A percentile compares a stretch with the other conserved stretches of the same genome.
Evolutionary conservation across 2,113 vertebrate species (phyloP).

Genomic region (Sebastes fasciatus): DNA sequence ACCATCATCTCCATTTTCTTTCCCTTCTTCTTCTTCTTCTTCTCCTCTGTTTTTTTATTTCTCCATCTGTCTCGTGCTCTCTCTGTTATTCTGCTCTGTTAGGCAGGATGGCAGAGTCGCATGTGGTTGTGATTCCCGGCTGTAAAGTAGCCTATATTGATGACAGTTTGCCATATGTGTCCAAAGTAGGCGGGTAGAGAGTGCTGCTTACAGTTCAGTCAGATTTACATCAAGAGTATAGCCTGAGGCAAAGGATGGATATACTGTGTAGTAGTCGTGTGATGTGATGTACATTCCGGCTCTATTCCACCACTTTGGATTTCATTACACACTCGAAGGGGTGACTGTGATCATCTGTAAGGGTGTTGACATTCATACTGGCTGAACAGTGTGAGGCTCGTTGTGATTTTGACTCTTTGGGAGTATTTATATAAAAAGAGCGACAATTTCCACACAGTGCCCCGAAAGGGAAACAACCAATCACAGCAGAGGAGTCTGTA

Average conservation of each 20-base stretch:
- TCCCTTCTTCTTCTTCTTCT: neutral
- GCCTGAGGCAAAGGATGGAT: neutral
- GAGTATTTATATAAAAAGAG: neutral
- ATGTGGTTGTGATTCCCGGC: conserved; percentile 42
- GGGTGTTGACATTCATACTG: neutral
- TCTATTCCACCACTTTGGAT: neutral
- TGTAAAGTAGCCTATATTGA: conserved; percentile 39
- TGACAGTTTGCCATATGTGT: conserved; percentile 56
- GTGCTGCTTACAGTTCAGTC: conserved; percentile 8
- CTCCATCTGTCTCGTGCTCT: conserved; percentile 50
- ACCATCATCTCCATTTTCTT: neutral
- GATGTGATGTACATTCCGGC: too few relatives aligned
- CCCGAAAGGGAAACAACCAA: too few relatives aligned
- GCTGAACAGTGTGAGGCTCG: neutral
- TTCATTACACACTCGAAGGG: neutral
- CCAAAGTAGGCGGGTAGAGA: neutral
- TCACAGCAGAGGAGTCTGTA: too few relatives aligned
- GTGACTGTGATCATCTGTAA: neutral
- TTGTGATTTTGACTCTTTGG: neutral
- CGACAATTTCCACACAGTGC: neutral
- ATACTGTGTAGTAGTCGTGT: neutral
- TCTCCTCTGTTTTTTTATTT: neutral
- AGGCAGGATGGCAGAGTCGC: conserved; percentile 41
- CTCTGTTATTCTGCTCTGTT: conserved; percentile 54
- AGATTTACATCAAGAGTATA: conserved; percentile 4